phyloP scores from a whole-genome alignment of 2,797 vertebrate species.

The Botia kubotai region DNA sequence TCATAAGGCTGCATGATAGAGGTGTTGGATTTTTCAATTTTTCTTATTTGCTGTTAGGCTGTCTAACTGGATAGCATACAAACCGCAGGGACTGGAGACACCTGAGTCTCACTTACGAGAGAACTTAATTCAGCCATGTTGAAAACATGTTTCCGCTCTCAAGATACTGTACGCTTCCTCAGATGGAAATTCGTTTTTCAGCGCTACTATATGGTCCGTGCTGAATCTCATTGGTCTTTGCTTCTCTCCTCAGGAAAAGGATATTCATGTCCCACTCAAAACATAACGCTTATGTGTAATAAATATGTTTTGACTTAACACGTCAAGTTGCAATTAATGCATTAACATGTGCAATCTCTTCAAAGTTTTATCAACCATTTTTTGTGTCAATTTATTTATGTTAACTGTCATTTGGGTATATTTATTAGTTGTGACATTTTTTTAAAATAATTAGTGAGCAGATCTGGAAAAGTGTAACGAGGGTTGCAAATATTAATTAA shows the following conservation, averaged over 20 bases:
- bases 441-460: too few species aligned
- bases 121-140: slow-evolving; percentile 1
- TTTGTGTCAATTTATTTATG: too few species aligned
- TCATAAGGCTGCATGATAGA: slow-evolving; percentile 31
- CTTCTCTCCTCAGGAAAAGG: slow-evolving; percentile 28
- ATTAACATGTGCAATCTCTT: too few species aligned
- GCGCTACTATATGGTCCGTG: background rate
- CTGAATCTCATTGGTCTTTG: slow-evolving; percentile 44
- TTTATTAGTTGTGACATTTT: too few species aligned
- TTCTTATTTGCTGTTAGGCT: slow-evolving; percentile 36
- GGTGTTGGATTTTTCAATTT: slow-evolving; percentile 20
- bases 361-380: too few species aligned
- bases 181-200: slow-evolving; percentile 26
- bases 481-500: too few species aligned
- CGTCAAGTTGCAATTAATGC: background rate
- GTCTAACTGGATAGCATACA: slow-evolving; percentile 30
- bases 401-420: too few species aligned
- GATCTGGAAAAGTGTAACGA: too few species aligned
- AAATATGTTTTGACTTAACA: background rate
- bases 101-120: slow-evolving; percentile 43
- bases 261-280: slow-evolving; percentile 2
- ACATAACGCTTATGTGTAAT: slow-evolving; percentile 22
- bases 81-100: slow-evolving; percentile 35
- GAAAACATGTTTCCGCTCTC: background rate
- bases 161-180: slow-evolving; percentile 1